Base-by-base conservation (phyloP, 1,140 invertebrate genomes). In the Cephus cinctus region DNA sequence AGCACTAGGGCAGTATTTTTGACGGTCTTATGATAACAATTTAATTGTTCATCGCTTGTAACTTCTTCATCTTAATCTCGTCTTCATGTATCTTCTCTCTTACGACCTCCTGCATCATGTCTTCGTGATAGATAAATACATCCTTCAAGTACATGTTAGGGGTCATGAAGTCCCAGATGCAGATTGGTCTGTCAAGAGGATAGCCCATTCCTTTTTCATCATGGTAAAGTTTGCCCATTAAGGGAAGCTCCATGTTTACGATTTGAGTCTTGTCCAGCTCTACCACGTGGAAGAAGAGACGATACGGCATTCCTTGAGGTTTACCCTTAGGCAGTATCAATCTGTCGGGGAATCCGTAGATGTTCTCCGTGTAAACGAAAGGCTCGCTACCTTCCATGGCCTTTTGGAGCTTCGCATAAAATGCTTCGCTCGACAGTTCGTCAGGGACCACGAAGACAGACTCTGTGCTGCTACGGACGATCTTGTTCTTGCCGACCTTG, bases 251-350 rank as follows among this genome's bases (percentile, higher is more conserved):
- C 73, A 77, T 46, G 45, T 55, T 52, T 43, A 72, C 52, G 27
- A 25, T n/a, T 45, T 12, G 9, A 59, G 46, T 2, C 56, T 63
- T 50, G 49, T 69, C 38, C 0, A 65, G 78, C n/a, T 81, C 80
- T 52, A 79, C 81, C 12, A 86, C 80, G 46, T 83, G 77, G 9
- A 86, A 81, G 69, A 80, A 86, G 46, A 89, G 67, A 52, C 84
- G 80, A 72, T 80, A 86, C 18, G 80, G 65, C 62, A 81, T 77
- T 52, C 87, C 87, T 47, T 78, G 80, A 48, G 76, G 71, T 46
- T 75, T 81, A 56, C 87, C 88, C 58, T 79, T 85, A 16, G 87
- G 86, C 50, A 90, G 61, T 49, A 88, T 73, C 19, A 87, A 67
- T 41, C 83, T 78, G 19, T 80, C 74, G n/a, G 85, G 86, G 57